phyloP scores from a whole-genome alignment of 2,797 vertebrate genomes.

The Amphiprion clarkii region DNA sequence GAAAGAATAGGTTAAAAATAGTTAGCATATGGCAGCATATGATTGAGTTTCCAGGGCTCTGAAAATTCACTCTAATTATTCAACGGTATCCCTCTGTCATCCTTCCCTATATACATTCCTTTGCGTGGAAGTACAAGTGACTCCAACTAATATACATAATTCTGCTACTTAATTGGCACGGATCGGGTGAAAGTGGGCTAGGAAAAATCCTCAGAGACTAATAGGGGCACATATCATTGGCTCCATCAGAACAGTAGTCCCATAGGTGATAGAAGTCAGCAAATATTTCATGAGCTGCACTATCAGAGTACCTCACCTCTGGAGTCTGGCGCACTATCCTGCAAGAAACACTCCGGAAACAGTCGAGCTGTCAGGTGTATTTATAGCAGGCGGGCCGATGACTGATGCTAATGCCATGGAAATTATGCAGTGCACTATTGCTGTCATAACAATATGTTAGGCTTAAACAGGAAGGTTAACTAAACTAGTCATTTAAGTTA shows the following conservation, averaged over 20 bases:
- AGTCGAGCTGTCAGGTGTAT: conserved; percentile 85
- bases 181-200: conserved; percentile 91
- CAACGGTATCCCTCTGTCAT: conserved; percentile 92
- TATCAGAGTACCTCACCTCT: conserved; percentile 86
- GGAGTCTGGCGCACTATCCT: conserved; percentile 85
- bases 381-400: conserved; percentile 85
- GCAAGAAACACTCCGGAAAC: conserved; percentile 78
- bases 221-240: conserved; percentile 94
- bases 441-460: conserved; percentile 86
- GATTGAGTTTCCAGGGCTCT: conserved; percentile 91
- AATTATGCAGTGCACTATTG: conserved; percentile 86
- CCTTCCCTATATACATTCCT: conserved; percentile 88
- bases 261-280: conserved; percentile 92
- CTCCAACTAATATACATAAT: conserved; percentile 97
- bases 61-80: conserved; percentile 97
- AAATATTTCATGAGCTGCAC: conserved; percentile 92
- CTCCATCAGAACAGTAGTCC: conserved; percentile 94
- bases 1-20: conserved; percentile 90
- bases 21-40: conserved; percentile 87
- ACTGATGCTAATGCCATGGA: conserved; percentile 89
- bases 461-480: conserved; percentile 87
- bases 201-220: conserved; percentile 92
- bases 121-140: conserved; percentile 90
- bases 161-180: conserved; percentile 96
- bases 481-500: conserved; percentile 90